These are phyloP conservation scores for Bombus vancouverensis DNA, from an alignment of 1,140 invertebrate genomes.

Conservation along the genomic window DNA sequence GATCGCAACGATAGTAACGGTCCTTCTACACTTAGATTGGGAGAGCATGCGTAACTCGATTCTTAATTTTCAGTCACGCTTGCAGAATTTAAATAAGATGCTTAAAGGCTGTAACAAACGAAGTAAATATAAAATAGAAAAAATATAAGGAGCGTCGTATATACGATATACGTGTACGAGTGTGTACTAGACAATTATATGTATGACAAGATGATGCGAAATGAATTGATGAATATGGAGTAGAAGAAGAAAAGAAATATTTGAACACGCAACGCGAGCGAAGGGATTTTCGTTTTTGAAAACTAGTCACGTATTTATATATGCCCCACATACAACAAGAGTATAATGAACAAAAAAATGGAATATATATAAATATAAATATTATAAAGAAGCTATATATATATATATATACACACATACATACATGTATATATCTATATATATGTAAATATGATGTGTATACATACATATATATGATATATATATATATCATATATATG, in stretches of 20 bases:
- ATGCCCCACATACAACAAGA: slow-evolving; percentile 58
- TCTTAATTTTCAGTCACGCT: slow-evolving; percentile 27
- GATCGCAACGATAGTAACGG: background rate
- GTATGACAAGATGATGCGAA: background rate
- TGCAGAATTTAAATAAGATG: slow-evolving; percentile 17
- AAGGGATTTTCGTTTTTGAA: slow-evolving; percentile 62
- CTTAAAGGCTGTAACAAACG: background rate
- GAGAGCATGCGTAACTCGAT: slow-evolving; percentile 19
- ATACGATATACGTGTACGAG: background rate
- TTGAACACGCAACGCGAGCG: slow-evolving; percentile 43
- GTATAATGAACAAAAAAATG: slow-evolving; percentile 56
- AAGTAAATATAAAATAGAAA: background rate
- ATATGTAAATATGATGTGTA: slow-evolving; percentile 36
- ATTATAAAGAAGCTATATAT: slow-evolving; percentile 47
- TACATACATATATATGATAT: slow-evolving; percentile 50
- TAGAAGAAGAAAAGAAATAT: background rate
- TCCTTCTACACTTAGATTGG: background rate
- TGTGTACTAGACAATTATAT: background rate
- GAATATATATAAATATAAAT: slow-evolving; percentile 54
- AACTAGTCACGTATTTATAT: slow-evolving; percentile 73
- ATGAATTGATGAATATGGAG: background rate
- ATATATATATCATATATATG: slow-evolving; percentile 35
- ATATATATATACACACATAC: background rate
- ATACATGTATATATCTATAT: slow-evolving; percentile 32
- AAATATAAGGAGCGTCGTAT: background rate